Evolutionary conservation across 2,888 invertebrate species (phyloP).

Genomic region (Erebia palarica): DNA sequence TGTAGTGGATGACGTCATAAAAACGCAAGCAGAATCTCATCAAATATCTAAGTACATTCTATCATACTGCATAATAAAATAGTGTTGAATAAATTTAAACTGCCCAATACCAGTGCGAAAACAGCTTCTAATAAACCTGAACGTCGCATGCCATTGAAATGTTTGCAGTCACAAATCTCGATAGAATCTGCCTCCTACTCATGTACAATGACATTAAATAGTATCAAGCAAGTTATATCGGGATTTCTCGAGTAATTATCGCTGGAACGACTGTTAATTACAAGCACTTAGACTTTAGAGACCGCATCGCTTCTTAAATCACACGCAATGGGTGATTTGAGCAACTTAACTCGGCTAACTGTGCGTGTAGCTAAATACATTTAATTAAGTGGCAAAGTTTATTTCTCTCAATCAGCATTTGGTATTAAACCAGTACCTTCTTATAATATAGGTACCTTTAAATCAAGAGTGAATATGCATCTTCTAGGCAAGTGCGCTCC

Average conservation of each 20-base stretch:
- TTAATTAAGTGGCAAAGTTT: no score
- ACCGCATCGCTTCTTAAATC: slow-evolving; percentile 30
- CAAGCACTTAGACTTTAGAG: slow-evolving; percentile 29
- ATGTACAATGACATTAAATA: slow-evolving; percentile 29
- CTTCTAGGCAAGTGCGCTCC: no score
- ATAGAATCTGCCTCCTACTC: slow-evolving; percentile 29
- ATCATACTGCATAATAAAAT: neutral
- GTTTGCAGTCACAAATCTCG: slow-evolving; percentile 21
- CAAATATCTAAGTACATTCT: neutral
- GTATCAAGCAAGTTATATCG: slow-evolving; percentile 31
- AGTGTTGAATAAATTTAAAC: neutral
- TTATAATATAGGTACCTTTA: no score
- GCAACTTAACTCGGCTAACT: neutral
- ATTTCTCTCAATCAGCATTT: no score
- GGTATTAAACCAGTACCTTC: no score
- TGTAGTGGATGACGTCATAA: no score
- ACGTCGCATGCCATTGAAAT: neutral
- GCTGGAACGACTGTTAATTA: slow-evolving; percentile 34
- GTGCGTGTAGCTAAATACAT: neutral
- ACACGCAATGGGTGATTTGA: neutral
- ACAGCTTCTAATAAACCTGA: neutral
- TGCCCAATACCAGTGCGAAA: neutral
- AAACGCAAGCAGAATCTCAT: neutral
- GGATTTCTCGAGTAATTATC: slow-evolving; percentile 31
- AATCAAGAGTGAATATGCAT: no score